Base-by-base conservation (phyloP, 2,113 vertebrate genomes). In the Fulica atra region DNA sequence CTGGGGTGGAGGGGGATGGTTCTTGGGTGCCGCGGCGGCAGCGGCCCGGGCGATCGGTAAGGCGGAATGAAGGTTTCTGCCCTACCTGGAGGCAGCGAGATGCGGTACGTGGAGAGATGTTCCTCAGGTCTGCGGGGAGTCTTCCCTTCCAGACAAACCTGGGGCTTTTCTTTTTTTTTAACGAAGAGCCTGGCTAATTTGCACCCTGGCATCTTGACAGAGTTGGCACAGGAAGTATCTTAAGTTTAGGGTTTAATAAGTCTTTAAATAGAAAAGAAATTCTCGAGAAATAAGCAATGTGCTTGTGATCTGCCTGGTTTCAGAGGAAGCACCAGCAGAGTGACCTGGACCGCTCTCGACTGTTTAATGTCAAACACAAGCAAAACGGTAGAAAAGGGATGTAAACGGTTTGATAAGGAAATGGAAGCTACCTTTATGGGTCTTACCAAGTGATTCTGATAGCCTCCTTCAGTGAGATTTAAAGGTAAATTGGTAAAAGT, bases 1-100 rank as follows among this genome's bases (percentile, higher is more conserved):
- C 8, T 4, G 59, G 9, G 48, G n/a, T 1, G 68, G 48, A 8
- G 77, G 0, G n/a, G n/a, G n/a, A n/a, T 5, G 25, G 33, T 10
- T 26, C 10, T 4, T 8, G 0, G 64, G 1, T 9, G 69, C 77
- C 7, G 2, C 5, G 0, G 13, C 53, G 3, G 31, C 31, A 11
- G 0, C 7, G 59, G 8, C 15, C 5, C 9, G 23, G 29, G 10
- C 9, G 16, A 1, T 7, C 33, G 17, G 2, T 4, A 10, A 1
- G 6, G 3, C 4, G 2, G 68, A 12, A 0, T 4, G 68, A 23
- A 38, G 35, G 0, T 38, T 56, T 3, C 21, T 4, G 36, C 35
- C 28, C 5, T 1, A 1, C 24, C 82, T 19, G 48, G 14, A 5
- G 9, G 26, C 2, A 48, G n/a, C 10, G 4, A 5, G 35, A 5